phyloP scores from a whole-genome alignment of 2,888 invertebrate genomes.

The Priocnemis perturbator region DNA sequence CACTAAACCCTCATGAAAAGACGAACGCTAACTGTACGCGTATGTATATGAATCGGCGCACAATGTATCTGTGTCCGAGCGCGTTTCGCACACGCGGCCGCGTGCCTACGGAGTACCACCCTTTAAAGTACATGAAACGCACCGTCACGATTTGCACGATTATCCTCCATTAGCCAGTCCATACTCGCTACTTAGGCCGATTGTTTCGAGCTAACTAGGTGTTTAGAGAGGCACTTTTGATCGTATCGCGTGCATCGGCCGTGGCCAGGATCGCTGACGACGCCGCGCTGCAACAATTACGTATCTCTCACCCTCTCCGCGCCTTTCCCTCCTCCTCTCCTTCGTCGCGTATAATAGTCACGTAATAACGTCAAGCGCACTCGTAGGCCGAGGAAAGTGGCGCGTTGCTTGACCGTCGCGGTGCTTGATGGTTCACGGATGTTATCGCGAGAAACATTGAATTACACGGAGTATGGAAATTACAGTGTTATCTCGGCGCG shows the following conservation, averaged over 20 bases:
- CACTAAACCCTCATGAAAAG: constrained; percentile 53
- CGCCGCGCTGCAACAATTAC: constrained; percentile 17
- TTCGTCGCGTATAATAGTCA: no score
- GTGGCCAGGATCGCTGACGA: constrained; percentile 21
- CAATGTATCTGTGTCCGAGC: no score
- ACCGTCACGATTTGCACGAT: constrained; percentile 61
- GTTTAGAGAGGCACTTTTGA: constrained; percentile 41
- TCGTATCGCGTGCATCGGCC: constrained; percentile 44
- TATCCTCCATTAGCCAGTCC: constrained; percentile 66
- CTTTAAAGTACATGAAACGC: constrained; percentile 54
- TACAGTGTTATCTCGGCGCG: no score
- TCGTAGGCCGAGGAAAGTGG: no score
- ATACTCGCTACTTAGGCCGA: constrained; percentile 64
- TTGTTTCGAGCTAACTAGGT: constrained; percentile 57
- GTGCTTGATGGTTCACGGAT: no score
- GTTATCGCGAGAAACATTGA: no score
- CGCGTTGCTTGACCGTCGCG: no score
- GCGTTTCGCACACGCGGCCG: neutral
- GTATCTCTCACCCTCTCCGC: constrained; percentile 28
- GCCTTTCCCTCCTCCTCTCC: constrained; percentile 5
- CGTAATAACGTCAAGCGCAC: no score
- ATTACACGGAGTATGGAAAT: no score
- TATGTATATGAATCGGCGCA: no score
- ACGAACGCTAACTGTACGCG: neutral
- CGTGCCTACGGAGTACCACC: constrained; percentile 23